A percentile compares a stretch with the other conserved stretches of the same genome.
Conservation (phyloP, 2,888 invertebrate genomes). For the Andrena bucephala region DNA sequence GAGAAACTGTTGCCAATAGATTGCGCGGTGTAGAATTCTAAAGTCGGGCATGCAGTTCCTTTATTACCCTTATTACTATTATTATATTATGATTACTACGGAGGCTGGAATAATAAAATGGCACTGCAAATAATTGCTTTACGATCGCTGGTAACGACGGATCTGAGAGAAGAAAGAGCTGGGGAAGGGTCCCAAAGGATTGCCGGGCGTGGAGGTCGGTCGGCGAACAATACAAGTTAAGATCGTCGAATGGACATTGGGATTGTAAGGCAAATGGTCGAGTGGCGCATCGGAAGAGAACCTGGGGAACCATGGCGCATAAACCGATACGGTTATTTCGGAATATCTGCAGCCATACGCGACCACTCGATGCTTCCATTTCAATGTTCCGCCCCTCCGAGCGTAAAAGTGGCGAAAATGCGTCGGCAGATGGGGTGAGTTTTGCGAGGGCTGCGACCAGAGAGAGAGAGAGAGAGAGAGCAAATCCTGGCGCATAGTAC, state of each 20-base stretch:
- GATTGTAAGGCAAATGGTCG: conserved; percentile 69
- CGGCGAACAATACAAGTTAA: conserved; percentile 37
- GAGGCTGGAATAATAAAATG: background rate
- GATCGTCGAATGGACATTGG: conserved; percentile 58
- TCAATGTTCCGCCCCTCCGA: conserved; percentile 82
- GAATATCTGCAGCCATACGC: conserved; percentile 80
- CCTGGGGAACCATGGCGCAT: conserved; percentile 75
- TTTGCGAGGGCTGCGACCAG: conserved; percentile 58
- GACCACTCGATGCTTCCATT: conserved; percentile 81
- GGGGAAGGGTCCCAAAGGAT: background rate
- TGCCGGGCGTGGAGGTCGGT: conserved; percentile 7
- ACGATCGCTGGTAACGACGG: background rate
- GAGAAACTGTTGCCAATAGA: background rate
- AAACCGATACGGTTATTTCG: conserved; percentile 80
- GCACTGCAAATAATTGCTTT: background rate
- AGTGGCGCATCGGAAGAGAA: conserved; percentile 66
- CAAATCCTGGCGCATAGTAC: conserved; percentile 33
- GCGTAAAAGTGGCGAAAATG: conserved; percentile 83
- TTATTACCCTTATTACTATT: too few relatives aligned
- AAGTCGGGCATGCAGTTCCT: too few relatives aligned
- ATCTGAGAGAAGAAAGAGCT: background rate
- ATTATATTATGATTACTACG: too few relatives aligned
- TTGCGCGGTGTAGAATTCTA: background rate
- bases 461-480: conserved; percentile 1
- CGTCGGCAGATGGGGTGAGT: conserved; percentile 64